These are phyloP conservation scores for Lepidurus packardi DNA, from an alignment of 1,140 invertebrate genomes.

Conservation along the genomic window DNA sequence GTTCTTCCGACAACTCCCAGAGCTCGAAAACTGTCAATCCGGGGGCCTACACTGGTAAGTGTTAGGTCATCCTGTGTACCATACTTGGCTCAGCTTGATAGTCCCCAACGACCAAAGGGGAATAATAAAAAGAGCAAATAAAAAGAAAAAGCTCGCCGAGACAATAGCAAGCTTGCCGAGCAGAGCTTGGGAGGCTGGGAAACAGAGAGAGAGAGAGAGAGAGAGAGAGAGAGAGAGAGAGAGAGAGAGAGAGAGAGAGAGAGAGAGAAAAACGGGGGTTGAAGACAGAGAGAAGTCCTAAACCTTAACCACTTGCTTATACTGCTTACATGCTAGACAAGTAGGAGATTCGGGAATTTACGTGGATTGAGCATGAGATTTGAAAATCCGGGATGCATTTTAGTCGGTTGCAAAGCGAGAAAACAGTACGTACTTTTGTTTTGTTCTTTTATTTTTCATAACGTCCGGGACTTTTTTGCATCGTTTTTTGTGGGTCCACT, in stretches of 20 bases:
- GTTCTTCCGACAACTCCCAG: neutral
- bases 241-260: neutral
- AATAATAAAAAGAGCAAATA: neutral
- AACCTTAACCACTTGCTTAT: neutral
- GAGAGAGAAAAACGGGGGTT: neutral
- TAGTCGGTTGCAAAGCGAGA: neutral
- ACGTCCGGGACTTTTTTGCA: neutral
- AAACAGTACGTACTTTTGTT: neutral
- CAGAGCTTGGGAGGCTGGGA: neutral
- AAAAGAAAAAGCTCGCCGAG: neutral
- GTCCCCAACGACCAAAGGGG: constrained; percentile 7
- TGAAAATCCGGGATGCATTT: constrained; percentile 5
- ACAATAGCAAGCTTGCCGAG: neutral
- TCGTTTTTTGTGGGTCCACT: neutral
- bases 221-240: neutral
- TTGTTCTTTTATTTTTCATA: neutral
- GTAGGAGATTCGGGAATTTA: neutral
- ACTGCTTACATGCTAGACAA: neutral
- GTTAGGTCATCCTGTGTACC: constrained; percentile 5
- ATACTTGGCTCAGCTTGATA: constrained; percentile 2
- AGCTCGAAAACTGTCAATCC: constrained; percentile 4
- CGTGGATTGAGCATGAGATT: neutral
- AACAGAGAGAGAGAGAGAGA: neutral
- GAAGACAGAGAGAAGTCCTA: too few relatives aligned
- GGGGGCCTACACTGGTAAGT: neutral